Evolutionary conservation across 2,113 vertebrate species (phyloP).

Genomic region (Pteropus alecto): DNA sequence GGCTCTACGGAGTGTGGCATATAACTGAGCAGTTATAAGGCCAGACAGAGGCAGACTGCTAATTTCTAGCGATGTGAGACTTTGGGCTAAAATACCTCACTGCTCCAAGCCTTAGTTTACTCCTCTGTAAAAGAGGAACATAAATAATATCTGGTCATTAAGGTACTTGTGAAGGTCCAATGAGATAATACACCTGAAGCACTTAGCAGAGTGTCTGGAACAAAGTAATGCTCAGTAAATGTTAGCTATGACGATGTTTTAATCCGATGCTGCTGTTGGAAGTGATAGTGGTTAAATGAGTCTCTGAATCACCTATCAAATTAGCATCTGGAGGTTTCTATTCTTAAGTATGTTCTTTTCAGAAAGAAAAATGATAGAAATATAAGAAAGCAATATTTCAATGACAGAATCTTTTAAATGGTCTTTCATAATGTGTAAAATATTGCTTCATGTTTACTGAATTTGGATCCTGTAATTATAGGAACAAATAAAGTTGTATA

Average conservation of each 20-base stretch:
- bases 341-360: background rate
- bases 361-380: background rate
- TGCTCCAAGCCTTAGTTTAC: background rate
- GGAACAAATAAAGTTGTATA: slow-evolving; percentile 39
- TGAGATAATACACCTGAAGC: background rate
- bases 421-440: slow-evolving; percentile 7
- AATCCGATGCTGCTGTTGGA: background rate
- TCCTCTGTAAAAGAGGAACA: background rate
- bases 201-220: background rate
- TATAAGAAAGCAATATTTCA: background rate
- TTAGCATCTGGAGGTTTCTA: background rate
- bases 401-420: background rate
- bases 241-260: background rate
- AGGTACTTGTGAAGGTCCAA: background rate
- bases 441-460: slow-evolving; percentile 23
- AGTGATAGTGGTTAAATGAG: background rate
- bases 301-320: background rate
- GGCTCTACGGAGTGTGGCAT: background rate
- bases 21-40: background rate
- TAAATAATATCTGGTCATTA: background rate
- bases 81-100: background rate
- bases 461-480: slow-evolving; percentile 47
- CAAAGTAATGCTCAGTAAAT: background rate
- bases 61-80: background rate
- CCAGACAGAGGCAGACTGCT: background rate